Evolutionary conservation across 2,888 invertebrate species (phyloP), one percentile per base, ranked within the genome.

Genomic region (Strigamia crassipes): DNA sequence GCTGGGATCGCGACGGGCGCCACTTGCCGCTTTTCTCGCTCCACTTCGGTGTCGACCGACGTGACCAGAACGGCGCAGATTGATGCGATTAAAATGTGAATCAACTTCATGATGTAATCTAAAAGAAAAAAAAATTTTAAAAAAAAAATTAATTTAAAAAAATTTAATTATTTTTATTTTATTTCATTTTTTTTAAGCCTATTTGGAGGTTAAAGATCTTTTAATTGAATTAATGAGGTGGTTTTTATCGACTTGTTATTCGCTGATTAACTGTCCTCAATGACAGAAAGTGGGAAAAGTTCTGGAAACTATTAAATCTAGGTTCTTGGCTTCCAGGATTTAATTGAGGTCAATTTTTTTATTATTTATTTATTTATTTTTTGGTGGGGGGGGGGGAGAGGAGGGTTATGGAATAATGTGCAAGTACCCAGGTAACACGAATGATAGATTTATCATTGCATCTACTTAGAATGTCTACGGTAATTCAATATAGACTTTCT

Each of bases 21-120:
- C 9, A 18, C 27, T 42, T 80, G 80, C 3, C 80, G 21, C n/a
- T 80, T 80, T 42, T 80, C 80, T 5, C 42, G 38, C 18, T 80
- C 80, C 6, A 41, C 3, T 80, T 80, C 80, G 41, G 79, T 18
- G 38, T 23, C 73, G 73, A 73, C 10, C 1, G 8, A 78, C 34
- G 78, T 38, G 34, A 78, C 78, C 78, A 31, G 18, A 27, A 78
- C 18, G 31, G 18, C 38, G 18, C 31, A 18, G 34, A 18, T 15
- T 12, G 34, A 78, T 31, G 18, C 31, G 18, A 31, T 18, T 38
- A 78, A 78, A n/a, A 51, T 51, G 31, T 78, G 34, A 78, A 78
- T 23, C 5, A 78, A 34, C 34, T 38, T 21, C 78, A 78, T 78
- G 34, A 4, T 78, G 34, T 12, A 27, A 31, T 31, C 38, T 78